phyloP scores from a whole-genome alignment of 2,888 invertebrate species.

The Hirtodrosophila confusa region DNA sequence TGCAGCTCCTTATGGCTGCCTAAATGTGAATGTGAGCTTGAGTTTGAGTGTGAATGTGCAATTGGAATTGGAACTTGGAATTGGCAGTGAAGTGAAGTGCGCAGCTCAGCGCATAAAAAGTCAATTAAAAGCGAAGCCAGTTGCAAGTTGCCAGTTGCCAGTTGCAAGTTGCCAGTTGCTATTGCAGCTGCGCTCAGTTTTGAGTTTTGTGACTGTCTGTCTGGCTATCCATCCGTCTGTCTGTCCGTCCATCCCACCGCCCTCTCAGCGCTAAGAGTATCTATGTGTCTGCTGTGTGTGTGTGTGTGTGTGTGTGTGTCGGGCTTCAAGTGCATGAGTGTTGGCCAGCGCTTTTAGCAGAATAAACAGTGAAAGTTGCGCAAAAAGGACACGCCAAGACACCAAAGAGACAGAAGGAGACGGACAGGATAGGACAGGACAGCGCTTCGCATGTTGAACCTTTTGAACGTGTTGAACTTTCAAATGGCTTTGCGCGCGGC shows the following conservation, averaged over 20 bases:
- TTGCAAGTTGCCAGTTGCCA: slow-evolving; percentile 39
- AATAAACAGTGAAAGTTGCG: slow-evolving; percentile 79
- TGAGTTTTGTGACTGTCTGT: slow-evolving; percentile 32
- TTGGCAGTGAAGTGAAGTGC: slow-evolving; percentile 64
- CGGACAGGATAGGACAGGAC: slow-evolving; percentile 29
- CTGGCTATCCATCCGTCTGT: slow-evolving; percentile 5
- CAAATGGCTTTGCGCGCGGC: slow-evolving; percentile 79
- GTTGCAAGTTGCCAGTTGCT: slow-evolving; percentile 36
- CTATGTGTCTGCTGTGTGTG: slow-evolving; percentile 26
- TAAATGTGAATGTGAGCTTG: too few relatives aligned
- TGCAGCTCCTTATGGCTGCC: too few relatives aligned
- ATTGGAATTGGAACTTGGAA: slow-evolving; percentile 29
- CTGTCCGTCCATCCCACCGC: slow-evolving; percentile 11
- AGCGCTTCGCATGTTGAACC: slow-evolving; percentile 71
- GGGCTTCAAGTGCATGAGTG: slow-evolving; percentile 73
- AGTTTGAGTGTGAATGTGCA: too few relatives aligned
- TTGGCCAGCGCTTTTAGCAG: slow-evolving; percentile 79
- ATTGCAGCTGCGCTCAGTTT: slow-evolving; percentile 70
- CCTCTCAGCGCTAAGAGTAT: slow-evolving; percentile 14
- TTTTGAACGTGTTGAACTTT: slow-evolving; percentile 78
- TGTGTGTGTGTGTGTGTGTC: too few relatives aligned
- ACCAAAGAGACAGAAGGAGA: slow-evolving; percentile 37
- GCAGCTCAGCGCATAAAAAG: slow-evolving; percentile 75
- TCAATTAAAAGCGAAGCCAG: slow-evolving; percentile 76
- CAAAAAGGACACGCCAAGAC: slow-evolving; percentile 74